These are phyloP conservation scores for Elanoides forficatus DNA, from an alignment of 2,113 vertebrate species.

Conservation along the genomic window DNA sequence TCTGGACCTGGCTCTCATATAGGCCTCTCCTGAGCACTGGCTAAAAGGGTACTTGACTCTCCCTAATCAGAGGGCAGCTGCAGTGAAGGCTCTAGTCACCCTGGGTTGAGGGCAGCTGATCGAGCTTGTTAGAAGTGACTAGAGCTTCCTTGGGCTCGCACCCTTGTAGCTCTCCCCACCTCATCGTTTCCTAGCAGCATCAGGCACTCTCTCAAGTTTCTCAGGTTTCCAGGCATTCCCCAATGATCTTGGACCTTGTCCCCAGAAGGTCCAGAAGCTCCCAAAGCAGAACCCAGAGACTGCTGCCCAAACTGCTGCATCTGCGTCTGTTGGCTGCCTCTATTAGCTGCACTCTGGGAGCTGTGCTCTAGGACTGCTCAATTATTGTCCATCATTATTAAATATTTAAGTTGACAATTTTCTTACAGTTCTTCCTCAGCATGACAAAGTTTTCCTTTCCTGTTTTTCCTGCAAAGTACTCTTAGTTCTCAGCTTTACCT, in stretches of 20 bases:
- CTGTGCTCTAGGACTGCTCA: neutral
- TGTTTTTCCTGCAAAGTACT: neutral
- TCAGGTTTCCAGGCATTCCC: neutral
- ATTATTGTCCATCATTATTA: neutral
- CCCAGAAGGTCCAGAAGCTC: neutral
- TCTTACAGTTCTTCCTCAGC: neutral
- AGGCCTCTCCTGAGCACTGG: too few species aligned
- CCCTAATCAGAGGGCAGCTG: neutral
- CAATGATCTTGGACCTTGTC: neutral
- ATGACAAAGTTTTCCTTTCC: neutral
- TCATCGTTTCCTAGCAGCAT: neutral
- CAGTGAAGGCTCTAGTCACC: neutral
- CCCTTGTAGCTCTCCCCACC: rapidly evolving
- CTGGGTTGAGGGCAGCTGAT: neutral
- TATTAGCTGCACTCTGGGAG: neutral
- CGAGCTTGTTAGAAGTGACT: neutral
- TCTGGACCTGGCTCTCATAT: neutral
- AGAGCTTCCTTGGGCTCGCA: neutral
- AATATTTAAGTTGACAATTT: neutral
- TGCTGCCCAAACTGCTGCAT: neutral
- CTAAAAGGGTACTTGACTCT: neutral
- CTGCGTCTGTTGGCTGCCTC: neutral
- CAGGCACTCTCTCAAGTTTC: neutral
- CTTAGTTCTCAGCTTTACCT: neutral
- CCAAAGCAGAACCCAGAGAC: neutral